phyloP scores from a whole-genome alignment of 2,113 vertebrate species.

The Dromas ardeola region DNA sequence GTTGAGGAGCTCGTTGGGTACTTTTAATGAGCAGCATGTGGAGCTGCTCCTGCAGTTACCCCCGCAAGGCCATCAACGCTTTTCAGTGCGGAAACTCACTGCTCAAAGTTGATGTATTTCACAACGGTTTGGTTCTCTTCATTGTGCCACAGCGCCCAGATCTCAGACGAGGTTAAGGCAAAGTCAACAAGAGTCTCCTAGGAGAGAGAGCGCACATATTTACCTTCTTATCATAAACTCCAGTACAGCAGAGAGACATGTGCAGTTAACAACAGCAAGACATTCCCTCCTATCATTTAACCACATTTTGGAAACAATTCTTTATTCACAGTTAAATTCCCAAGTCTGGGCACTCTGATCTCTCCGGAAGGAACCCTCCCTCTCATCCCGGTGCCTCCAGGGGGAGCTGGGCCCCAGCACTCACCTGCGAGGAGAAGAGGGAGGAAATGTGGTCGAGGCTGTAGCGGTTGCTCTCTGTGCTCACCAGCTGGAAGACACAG shows the following conservation, averaged over 20 bases:
- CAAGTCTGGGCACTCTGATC: background rate
- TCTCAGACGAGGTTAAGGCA: conserved; percentile 85
- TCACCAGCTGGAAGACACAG: conserved; percentile 89
- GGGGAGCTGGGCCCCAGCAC: background rate
- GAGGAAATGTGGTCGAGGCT: conserved; percentile 92
- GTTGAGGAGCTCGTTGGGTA: background rate
- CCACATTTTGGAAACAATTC: background rate
- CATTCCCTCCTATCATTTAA: background rate
- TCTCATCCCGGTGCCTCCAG: rapidly evolving
- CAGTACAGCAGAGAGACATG: background rate
- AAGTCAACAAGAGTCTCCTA: conserved; percentile 93
- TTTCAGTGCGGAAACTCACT: conserved; percentile 73
- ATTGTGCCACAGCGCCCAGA: conserved; percentile 94
- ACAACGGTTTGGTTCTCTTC: conserved; percentile 87
- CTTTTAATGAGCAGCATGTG: background rate
- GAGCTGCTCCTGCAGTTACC: background rate
- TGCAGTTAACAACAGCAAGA: background rate
- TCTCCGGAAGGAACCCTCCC: background rate
- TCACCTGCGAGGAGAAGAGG: conserved; percentile 88
- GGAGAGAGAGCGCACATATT: background rate
- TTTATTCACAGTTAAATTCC: background rate
- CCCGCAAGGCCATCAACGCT: rapidly evolving
- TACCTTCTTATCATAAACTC: background rate
- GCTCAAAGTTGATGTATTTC: conserved; percentile 95
- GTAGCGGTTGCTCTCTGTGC: conserved; percentile 86